phyloP scores from a whole-genome alignment of 2,888 invertebrate species.

The Neoaliturus tenellus region DNA sequence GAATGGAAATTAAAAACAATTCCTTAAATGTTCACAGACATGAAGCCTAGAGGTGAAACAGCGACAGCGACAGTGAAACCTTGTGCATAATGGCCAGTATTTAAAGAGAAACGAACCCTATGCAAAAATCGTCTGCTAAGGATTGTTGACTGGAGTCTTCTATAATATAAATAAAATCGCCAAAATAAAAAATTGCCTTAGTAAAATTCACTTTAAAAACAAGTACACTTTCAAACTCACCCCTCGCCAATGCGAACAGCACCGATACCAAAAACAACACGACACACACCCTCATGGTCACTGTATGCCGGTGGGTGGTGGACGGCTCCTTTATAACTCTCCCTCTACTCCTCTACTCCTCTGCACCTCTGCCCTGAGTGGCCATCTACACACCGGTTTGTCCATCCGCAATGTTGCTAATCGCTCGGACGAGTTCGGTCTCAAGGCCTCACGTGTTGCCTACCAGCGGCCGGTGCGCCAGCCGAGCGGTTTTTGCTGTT shows the following conservation, averaged over 20 bases:
- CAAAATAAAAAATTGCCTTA: too few species aligned
- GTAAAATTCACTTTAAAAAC: too few species aligned
- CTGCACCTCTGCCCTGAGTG: background rate
- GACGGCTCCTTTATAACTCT: background rate
- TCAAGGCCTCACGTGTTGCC: background rate
- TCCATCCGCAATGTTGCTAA: conserved; percentile 7
- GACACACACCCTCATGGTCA: conserved; percentile 15
- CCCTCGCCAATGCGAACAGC: background rate
- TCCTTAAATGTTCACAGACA: too few species aligned
- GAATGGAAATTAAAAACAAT: too few species aligned
- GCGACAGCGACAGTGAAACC: too few species aligned
- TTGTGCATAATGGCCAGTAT: too few species aligned
- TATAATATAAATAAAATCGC: too few species aligned
- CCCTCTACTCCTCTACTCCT: background rate
- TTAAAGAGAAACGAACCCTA: too few species aligned
- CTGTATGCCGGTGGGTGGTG: background rate
- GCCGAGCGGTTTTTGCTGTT: background rate
- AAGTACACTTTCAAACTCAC: background rate
- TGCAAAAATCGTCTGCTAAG: too few species aligned
- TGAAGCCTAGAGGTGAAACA: too few species aligned
- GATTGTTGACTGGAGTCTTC: too few species aligned
- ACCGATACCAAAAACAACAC: background rate
- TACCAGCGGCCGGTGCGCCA: background rate
- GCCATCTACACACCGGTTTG: background rate
- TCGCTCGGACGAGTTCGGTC: background rate